Evolutionary conservation across 1,140 invertebrate genomes (phyloP).

Genomic region (Tribolium madens): DNA sequence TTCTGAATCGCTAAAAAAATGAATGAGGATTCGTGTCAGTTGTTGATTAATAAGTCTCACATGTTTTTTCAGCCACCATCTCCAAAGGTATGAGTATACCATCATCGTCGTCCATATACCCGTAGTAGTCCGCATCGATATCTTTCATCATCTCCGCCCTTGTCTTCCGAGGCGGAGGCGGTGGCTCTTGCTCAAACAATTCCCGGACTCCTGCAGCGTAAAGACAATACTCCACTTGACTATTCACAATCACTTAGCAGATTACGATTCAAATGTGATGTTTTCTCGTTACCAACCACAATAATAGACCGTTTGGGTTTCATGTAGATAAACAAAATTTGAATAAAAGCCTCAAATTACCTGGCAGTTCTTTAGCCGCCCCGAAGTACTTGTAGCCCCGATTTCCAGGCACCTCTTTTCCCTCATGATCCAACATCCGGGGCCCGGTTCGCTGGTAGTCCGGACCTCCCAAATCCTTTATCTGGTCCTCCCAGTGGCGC

Average conservation of each 20-base stretch:
- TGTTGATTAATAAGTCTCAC: conserved; percentile 57
- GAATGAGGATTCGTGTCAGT: neutral
- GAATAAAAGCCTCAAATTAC: conserved; percentile 61
- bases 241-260: conserved; percentile 8
- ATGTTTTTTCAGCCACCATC: conserved; percentile 80
- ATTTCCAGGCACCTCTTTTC: conserved; percentile 97
- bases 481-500: conserved; percentile 97
- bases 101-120: conserved; percentile 98
- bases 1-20: conserved; percentile 70
- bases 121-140: conserved; percentile 98
- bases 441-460: conserved; percentile 94
- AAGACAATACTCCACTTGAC: conserved; percentile 40
- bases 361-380: conserved; percentile 97
- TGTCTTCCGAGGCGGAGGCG: conserved; percentile 88
- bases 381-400: conserved; percentile 99
- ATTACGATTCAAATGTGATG: conserved; percentile 36
- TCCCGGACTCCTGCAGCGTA: conserved; percentile 86
- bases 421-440: conserved; percentile 95
- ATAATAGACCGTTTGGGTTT: conserved; percentile 11
- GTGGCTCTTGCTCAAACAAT: conserved; percentile 96
- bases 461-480: conserved; percentile 93
- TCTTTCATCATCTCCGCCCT: conserved; percentile 97
- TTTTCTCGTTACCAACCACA: conserved; percentile 41
- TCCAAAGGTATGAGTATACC: conserved; percentile 93
- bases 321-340: conserved; percentile 42